Conservation (phyloP, 2,888 invertebrate genomes). For the Bibio marci region DNA sequence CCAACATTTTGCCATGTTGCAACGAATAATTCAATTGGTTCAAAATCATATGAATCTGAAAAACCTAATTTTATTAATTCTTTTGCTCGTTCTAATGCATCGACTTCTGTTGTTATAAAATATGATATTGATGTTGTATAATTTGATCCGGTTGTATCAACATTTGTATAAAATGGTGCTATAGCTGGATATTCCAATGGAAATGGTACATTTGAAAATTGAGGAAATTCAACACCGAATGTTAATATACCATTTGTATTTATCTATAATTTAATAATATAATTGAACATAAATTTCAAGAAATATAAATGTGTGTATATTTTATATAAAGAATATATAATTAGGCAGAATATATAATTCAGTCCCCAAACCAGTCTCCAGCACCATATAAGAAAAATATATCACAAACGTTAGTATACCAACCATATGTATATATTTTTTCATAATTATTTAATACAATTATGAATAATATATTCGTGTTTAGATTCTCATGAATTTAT, state of each 20-base stretch:
- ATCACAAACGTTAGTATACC: no score
- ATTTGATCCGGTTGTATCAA: constrained; percentile 48
- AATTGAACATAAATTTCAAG: constrained; percentile 1
- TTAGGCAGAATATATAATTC: no score
- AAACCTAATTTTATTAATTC: constrained; percentile 57
- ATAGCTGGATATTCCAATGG: constrained; percentile 79
- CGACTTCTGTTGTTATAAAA: constrained; percentile 43
- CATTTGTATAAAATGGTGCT: constrained; percentile 79
- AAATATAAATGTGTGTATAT: no score
- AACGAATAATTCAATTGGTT: constrained; percentile 62
- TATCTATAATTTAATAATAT: constrained; percentile 39
- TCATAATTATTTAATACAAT: no score
- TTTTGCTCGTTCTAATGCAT: constrained; percentile 46
- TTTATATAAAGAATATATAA: no score
- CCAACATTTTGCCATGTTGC: constrained; percentile 86
- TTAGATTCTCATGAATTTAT: no score
- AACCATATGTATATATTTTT: no score
- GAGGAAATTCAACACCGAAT: constrained; percentile 73
- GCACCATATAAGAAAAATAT: no score
- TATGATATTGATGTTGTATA: constrained; percentile 56
- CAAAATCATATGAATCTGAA: constrained; percentile 50
- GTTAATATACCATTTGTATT: constrained; percentile 82
- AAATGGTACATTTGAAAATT: constrained; percentile 75
- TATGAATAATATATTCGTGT: no score
- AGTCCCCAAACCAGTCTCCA: no score